Evolutionary conservation across 2,888 invertebrate genomes (phyloP).

Genomic region (Xestia xanthographa): DNA sequence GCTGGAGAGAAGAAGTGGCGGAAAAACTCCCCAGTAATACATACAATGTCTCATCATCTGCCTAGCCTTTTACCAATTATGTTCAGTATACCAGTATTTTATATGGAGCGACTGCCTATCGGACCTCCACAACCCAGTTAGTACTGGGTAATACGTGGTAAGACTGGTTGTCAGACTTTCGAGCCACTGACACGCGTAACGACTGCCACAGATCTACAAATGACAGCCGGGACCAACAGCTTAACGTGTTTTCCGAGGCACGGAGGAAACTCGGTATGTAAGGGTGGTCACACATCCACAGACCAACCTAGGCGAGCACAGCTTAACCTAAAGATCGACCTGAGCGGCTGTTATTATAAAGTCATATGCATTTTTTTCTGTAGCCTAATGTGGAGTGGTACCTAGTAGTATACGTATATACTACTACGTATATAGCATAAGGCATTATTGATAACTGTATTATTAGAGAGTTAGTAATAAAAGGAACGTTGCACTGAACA

Average conservation of each 20-base stretch:
- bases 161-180: background rate
- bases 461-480: too few species aligned
- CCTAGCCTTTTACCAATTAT: background rate
- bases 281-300: background rate
- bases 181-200: background rate
- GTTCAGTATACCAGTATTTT: background rate
- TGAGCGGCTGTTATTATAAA: background rate
- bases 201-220: background rate
- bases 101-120: background rate
- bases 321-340: background rate
- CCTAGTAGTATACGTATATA: too few species aligned
- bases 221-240: background rate
- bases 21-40: background rate
- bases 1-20: background rate
- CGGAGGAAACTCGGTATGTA: background rate
- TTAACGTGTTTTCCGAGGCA: background rate
- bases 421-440: too few species aligned
- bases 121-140: background rate
- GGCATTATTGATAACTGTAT: too few species aligned
- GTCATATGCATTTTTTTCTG: background rate
- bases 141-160: background rate
- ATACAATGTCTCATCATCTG: background rate
- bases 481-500: too few species aligned
- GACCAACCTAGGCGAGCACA: background rate
- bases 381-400: too few species aligned